Conservation (phyloP, 2,113 vertebrate species). For the Dasyurus viverrinus region DNA sequence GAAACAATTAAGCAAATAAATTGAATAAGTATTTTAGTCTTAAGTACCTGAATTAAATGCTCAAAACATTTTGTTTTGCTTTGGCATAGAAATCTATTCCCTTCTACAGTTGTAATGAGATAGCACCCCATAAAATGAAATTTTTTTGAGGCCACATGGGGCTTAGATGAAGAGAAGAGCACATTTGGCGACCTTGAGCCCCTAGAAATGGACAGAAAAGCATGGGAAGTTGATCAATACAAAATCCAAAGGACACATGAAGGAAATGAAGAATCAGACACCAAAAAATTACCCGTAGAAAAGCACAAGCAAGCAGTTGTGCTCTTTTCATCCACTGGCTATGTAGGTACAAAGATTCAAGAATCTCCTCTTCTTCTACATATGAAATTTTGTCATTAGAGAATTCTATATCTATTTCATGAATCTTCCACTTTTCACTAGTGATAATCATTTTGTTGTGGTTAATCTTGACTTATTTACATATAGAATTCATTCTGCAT, state of each 20-base stretch:
- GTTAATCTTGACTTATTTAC: neutral
- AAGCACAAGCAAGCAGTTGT: too few species aligned
- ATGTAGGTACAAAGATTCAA: neutral
- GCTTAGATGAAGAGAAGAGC: neutral
- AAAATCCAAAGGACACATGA: neutral
- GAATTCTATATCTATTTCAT: neutral
- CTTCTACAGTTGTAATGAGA: neutral
- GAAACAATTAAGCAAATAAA: neutral
- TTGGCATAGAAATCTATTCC: slow-evolving; percentile 24
- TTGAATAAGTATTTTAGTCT: neutral
- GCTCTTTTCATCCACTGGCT: neutral
- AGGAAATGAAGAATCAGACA: neutral
- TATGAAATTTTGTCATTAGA: neutral
- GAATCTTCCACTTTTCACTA: neutral
- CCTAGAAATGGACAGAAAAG: neutral
- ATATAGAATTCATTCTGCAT: neutral
- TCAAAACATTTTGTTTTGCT: neutral
- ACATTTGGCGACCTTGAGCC: neutral
- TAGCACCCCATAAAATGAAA: neutral
- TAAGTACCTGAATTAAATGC: neutral
- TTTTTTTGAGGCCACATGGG: neutral
- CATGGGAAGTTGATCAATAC: neutral
- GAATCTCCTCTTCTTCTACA: neutral
- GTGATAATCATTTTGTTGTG: neutral
- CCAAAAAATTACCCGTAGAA: neutral